phyloP scores from a whole-genome alignment of 2,113 vertebrate species.

The Pteropus alecto region DNA sequence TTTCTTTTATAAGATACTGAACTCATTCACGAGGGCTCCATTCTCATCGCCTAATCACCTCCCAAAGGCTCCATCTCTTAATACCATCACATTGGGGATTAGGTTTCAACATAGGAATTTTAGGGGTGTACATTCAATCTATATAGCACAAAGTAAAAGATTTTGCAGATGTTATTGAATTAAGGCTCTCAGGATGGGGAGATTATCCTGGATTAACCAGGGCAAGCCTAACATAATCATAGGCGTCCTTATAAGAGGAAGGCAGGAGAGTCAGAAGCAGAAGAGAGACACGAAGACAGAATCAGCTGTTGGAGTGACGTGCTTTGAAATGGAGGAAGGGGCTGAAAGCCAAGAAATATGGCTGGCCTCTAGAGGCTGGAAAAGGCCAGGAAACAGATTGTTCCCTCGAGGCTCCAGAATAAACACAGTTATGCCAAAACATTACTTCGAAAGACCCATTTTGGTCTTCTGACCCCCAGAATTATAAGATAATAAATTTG shows the following conservation, averaged over 20 bases:
- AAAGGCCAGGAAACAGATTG: neutral
- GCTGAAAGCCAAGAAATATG: neutral
- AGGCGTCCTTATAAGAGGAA: neutral
- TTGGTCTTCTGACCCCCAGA: neutral
- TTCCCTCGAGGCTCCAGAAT: neutral
- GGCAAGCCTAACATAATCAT: neutral
- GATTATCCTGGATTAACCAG: neutral
- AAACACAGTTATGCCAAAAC: neutral
- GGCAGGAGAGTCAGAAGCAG: neutral
- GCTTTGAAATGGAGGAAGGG: neutral
- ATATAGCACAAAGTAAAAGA: neutral
- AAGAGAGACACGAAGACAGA: neutral
- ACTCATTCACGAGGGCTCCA: neutral
- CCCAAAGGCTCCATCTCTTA: neutral
- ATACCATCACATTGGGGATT: neutral
- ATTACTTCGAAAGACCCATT: neutral
- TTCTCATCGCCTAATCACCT: neutral
- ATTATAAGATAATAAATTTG: neutral
- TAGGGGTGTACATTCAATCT: neutral
- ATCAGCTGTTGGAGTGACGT: neutral
- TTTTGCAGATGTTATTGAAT: neutral
- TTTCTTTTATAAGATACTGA: neutral
- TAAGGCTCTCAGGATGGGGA: neutral
- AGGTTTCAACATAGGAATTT: neutral
- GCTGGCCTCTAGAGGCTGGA: neutral